phyloP scores from a whole-genome alignment of 2,113 vertebrate genomes.

The Saguinus midas region DNA sequence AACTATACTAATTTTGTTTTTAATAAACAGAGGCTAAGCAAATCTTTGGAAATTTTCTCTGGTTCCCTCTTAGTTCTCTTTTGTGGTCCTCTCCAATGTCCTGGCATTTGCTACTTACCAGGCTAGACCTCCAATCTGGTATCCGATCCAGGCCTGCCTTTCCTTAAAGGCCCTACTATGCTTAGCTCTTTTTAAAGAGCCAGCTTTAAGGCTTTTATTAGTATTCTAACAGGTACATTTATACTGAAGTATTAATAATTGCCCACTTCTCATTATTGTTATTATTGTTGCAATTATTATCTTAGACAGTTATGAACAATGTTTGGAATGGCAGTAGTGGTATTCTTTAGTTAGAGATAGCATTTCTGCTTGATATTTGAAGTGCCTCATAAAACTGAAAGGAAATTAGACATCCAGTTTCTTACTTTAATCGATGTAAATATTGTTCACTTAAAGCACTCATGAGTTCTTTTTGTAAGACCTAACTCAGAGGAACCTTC shows the following conservation, averaged over 20 bases:
- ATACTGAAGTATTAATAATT: background rate
- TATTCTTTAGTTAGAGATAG: background rate
- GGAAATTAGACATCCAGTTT: background rate
- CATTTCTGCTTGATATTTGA: background rate
- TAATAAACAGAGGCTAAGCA: background rate
- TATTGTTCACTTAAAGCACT: background rate
- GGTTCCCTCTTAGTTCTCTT: background rate
- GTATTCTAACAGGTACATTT: background rate
- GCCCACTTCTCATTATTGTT: background rate
- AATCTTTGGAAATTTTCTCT: background rate
- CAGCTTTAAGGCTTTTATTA: background rate
- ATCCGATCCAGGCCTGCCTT: background rate
- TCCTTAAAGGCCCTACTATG: background rate
- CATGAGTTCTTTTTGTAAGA: background rate
- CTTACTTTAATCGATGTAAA: constrained; percentile 18
- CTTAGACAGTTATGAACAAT: background rate
- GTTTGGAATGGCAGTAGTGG: background rate
- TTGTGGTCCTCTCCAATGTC: background rate
- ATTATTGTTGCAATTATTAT: background rate
- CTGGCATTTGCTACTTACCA: background rate
- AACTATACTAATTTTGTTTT: background rate
- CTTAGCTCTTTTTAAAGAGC: background rate
- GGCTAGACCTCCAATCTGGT: background rate
- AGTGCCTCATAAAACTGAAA: background rate
- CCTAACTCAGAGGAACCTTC: background rate